Evolutionary conservation across 1,140 invertebrate species (phyloP), one percentile per base, ranked within the genome.

Genomic region (Drosophila fuyamai): DNA sequence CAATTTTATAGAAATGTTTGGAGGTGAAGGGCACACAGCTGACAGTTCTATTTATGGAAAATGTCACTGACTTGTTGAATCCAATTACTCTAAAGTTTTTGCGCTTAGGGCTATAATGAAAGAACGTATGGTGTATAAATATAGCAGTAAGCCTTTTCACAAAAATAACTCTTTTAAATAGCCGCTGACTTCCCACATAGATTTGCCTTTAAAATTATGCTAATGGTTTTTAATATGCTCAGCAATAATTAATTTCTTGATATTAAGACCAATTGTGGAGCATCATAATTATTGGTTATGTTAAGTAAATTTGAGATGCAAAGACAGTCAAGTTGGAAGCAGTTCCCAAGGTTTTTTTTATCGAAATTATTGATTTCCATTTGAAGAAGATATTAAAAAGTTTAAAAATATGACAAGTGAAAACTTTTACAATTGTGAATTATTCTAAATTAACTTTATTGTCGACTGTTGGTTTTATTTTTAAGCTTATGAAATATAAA

Each of bases 1-100:
- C 59, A 63, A 50, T 27, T 43, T 67, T 40, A 29, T 5, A 32
- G 50, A 54, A 48, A 47, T 62, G 36, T 62, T 63, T 35, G 46
- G 6, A 16, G 35, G 9, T 53, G 23, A 48, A 32, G 62, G 43
- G 5, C 36, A 41, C 14, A 23, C 16, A 14, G 27, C 27, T 53
- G 59, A 41, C 38, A 51, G 38, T 38, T 53, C 9, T 65, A 44
- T 36, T 44, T 68, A 29, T 53, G 38, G 46, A 44, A 36, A 63
- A 68, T 65, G 60, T 65, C 46, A 65, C 38, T 12, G 32, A 68
- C 47, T 63, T 68, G 65, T 68, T 68, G 47, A 65, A 36, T 66
- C 12, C 12, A 53, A 44, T 66, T 68, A 53, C 14, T 51, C 47
- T 29, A 51, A 14, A 68, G 13, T 36, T 46, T 12, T 5, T 18